These are phyloP conservation scores for Pseudomyrmex cubaensis DNA, from an alignment of 1,140 invertebrate genomes.

Conservation along the genomic window DNA sequence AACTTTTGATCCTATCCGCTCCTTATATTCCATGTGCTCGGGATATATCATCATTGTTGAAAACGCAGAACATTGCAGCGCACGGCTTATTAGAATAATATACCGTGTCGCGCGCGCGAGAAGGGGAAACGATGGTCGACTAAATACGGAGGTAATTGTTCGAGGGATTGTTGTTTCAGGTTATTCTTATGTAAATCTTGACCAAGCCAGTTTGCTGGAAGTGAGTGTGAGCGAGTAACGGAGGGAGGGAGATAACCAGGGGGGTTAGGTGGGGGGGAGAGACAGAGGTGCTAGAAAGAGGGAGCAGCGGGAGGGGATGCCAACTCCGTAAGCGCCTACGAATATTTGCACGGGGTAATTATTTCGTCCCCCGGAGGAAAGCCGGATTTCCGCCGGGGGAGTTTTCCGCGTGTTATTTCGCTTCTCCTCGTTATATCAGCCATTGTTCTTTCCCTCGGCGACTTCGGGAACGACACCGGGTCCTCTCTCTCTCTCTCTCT, in stretches of 20 bases:
- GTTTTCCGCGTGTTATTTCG: slow-evolving; percentile 76
- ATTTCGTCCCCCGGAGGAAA: slow-evolving; percentile 77
- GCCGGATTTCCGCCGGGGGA: slow-evolving; percentile 71
- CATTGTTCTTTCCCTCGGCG: slow-evolving; percentile 76
- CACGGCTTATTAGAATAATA: slow-evolving; percentile 82
- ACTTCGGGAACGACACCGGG: slow-evolving; percentile 52
- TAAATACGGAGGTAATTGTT: slow-evolving; percentile 82
- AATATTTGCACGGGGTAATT: slow-evolving; percentile 83
- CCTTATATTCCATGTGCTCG: slow-evolving; percentile 28
- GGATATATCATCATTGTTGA: slow-evolving; percentile 71
- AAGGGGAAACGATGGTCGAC: slow-evolving; percentile 68
- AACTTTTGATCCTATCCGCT: slow-evolving; percentile 49
- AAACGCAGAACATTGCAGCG: slow-evolving; percentile 47
- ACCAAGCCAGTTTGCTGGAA: slow-evolving; percentile 76
- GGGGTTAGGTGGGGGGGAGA: neutral
- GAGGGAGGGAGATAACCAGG: neutral
- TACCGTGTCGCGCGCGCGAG: slow-evolving; percentile 66
- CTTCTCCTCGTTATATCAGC: slow-evolving; percentile 72
- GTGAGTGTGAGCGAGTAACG: neutral
- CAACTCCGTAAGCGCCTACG: slow-evolving; percentile 70
- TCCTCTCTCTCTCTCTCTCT: neutral
- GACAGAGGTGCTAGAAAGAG: slow-evolving; percentile 7
- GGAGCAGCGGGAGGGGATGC: slow-evolving; percentile 33
- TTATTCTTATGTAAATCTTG: slow-evolving; percentile 84
- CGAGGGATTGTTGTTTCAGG: slow-evolving; percentile 82